Evolutionary conservation across 2,888 invertebrate genomes (phyloP), one percentile per base, ranked within the genome.

Genomic region (Drosophila niveifrons): DNA sequence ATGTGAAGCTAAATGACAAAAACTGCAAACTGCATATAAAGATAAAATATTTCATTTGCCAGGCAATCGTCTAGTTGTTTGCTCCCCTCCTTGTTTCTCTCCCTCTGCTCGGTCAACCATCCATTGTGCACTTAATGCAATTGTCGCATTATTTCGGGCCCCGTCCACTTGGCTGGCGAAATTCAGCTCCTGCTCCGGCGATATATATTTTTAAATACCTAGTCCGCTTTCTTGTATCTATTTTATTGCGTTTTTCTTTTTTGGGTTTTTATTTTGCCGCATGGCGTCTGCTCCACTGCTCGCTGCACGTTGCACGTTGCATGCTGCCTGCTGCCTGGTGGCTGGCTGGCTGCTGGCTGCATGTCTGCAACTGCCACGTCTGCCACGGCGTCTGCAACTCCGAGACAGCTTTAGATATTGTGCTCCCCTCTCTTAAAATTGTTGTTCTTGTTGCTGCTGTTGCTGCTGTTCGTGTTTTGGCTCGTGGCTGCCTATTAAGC

Each of bases 101-200:
- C 23, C 39, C 36, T 51, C 18, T 47, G 41, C 28, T 61, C 61
- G 70, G 64, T 62, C 80, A 75, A 75, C 72, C 70, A 67, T 72
- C 78, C 84, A 70, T 75, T 85, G 78, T 84, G 82, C 83, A 87
- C 89, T 89, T 83, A 83, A 83, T 83, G 83, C 83, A 83, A 83
- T 83, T 83, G 83, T 83, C 83, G 88, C 83, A 83, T 83, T 83
- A 83, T 83, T 89, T 81, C 64, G 62, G 59, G 46, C 66, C 61
- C 62, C 62, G 52, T 52, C 78, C 71, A 67, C 83, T 80, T 53
- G 52, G 55, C 68, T 23, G 23, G 23, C 23, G 23, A 50, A n/a
- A 36, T n/a, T 36, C 46, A 4, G 23, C 63, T 59, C 63, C 46
- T 56, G 53, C 55, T 47, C 59, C 36, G 59, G 31, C 36, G 31